Base-by-base conservation (phyloP, 2,797 vertebrate species). In the Lates japonicus region DNA sequence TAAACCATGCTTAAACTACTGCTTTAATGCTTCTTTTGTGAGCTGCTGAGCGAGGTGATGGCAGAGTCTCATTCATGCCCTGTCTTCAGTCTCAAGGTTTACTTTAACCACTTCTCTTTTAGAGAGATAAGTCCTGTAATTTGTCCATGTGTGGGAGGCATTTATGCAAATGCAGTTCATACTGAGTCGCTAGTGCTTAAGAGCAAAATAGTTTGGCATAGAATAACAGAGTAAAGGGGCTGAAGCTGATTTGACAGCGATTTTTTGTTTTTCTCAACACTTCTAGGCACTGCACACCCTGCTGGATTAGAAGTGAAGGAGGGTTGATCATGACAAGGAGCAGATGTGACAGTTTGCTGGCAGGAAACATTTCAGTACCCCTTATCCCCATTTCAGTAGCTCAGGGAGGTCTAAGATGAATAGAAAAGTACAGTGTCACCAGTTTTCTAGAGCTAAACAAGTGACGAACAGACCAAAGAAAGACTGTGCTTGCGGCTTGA, bases 131-230 rank as follows among this genome's bases (percentile, higher is more conserved):
- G 49, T 54, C 22, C 51, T 57, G 29, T 82, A 52, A 81, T 86
- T 41, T 71, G 58, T 66, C 60, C 22, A 2, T 74, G 68, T 48
- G 77, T 81, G 66, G 76, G 80, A 68, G 61, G 74, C 31, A n/a
- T 87, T 85, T 82, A 85, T 89, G 77, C 70, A 80, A 86, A 90
- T 79, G 10, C 5, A 0, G 19, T 57, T 54, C 46, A 29, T n/a
- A 61, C 44, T 42, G 17, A 59, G 41, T 68, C 2, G 10, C 37
- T 49, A 55, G 10, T 58, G 74, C 69, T 69, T 64, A 17, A 65
- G 39, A 58, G n/a, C 8, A 46, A 25, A 77, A 64, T 69, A 11
- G 22, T 67, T 72, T 74, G 31, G 46, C 49, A 7, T 60, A 46
- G 25, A 59, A 62, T 65, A 29, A 7, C 19, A 37, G 68, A 74